Percentiles rank a stretch among this genome's conserved stretches.
Conservation (phyloP, 2,797 vertebrate species). For the Neostethus bicornis region DNA sequence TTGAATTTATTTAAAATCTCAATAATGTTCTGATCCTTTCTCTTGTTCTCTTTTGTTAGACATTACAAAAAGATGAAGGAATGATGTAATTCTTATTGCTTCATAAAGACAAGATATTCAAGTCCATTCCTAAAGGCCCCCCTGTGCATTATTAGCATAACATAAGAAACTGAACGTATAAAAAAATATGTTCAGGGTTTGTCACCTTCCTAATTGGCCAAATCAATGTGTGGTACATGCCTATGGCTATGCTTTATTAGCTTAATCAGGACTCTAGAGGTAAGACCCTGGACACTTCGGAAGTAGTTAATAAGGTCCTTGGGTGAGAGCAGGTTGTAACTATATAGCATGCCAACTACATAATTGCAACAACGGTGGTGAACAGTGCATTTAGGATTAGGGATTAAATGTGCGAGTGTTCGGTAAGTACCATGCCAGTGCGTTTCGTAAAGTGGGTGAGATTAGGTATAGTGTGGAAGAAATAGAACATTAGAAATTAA, state of each 20-base stretch:
- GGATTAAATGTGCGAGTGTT: constrained; percentile 50
- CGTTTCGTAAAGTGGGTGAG: constrained; percentile 46
- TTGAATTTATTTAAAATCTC: not conserved
- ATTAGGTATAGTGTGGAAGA: constrained; percentile 36
- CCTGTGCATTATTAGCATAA: constrained; percentile 56
- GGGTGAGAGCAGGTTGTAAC: constrained; percentile 56
- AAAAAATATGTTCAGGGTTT: constrained; percentile 67
- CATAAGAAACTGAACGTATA: constrained; percentile 57
- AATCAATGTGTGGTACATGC: constrained; percentile 72
- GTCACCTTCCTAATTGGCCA: constrained; percentile 75
- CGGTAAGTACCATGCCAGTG: constrained; percentile 49
- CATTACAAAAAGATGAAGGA: not conserved
- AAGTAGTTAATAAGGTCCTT: constrained; percentile 69
- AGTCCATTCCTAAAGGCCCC: constrained; percentile 36
- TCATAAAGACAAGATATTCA: constrained; percentile 15
- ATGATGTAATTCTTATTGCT: constrained; percentile 4
- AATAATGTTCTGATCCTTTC: not conserved
- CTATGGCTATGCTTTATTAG: constrained; percentile 73
- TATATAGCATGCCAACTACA: constrained; percentile 55
- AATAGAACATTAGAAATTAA: constrained; percentile 42
- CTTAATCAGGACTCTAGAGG: constrained; percentile 74
- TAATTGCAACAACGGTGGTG: constrained; percentile 33
- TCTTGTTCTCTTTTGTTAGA: not conserved
- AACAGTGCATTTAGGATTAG: constrained; percentile 45
- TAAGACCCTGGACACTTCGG: constrained; percentile 60